Evolutionary conservation across 2,797 vertebrate genomes (phyloP).

Genomic region (Falco peregrinus): DNA sequence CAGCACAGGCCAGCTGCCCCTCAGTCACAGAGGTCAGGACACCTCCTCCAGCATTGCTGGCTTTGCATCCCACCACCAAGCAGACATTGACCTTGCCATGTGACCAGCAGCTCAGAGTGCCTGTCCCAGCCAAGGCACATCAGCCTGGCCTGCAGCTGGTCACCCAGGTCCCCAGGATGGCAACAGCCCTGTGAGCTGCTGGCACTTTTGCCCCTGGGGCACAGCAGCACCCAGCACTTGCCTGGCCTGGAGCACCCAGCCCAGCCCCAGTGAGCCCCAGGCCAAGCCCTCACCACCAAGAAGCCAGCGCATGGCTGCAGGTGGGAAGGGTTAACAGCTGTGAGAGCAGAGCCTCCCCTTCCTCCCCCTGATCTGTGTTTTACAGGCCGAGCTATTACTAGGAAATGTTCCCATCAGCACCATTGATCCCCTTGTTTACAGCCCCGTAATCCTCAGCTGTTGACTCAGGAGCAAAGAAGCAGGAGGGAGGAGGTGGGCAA

Average conservation of each 20-base stretch:
- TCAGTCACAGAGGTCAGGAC: background rate
- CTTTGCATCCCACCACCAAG: background rate
- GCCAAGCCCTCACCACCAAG: background rate
- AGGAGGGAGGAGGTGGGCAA: background rate
- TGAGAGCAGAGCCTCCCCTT: slow-evolving; percentile 11
- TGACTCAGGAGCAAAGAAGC: slow-evolving; percentile 34
- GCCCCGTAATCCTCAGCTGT: slow-evolving; percentile 45
- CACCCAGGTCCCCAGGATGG: background rate
- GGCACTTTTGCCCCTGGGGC: background rate
- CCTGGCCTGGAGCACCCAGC: background rate
- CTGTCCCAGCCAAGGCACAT: background rate
- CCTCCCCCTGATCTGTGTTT: slow-evolving; percentile 52
- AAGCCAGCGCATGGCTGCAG: fast-evolving
- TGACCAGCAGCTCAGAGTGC: background rate
- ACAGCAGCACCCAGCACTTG: background rate
- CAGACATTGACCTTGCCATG: fast-evolving
- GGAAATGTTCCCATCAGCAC: slow-evolving; percentile 71
- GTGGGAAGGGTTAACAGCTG: slow-evolving; percentile 48
- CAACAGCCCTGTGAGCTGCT: fast-evolving
- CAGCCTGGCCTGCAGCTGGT: background rate
- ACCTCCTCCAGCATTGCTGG: background rate
- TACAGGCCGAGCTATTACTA: slow-evolving; percentile 60
- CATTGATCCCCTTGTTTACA: slow-evolving; percentile 71
- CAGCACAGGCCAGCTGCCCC: background rate
- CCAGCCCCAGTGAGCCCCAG: fast-evolving